These are phyloP conservation scores for Seladonia tumulorum DNA, from an alignment of 2,888 invertebrate genomes.

Conservation along the genomic window DNA sequence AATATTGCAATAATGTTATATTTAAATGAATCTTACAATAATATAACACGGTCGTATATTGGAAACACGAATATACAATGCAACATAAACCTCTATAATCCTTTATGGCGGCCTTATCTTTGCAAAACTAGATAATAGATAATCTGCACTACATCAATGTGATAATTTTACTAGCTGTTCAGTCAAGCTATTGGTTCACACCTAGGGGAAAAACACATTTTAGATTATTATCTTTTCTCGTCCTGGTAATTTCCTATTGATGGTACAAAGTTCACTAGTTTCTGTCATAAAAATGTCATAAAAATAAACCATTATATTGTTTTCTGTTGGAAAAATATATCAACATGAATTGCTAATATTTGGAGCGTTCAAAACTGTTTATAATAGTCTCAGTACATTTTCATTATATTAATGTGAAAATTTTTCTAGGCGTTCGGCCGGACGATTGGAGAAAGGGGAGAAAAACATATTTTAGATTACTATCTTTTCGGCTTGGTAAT, in stretches of 20 bases:
- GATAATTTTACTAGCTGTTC: slow-evolving; percentile 39
- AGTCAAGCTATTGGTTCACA: slow-evolving; percentile 22
- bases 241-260: slow-evolving; percentile 7
- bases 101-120: slow-evolving; percentile 21
- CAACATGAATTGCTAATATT: neutral
- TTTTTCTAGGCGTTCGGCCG: slow-evolving; percentile 34
- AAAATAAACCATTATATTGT: neutral
- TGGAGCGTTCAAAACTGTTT: neutral
- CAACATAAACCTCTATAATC: slow-evolving; percentile 6
- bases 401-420: slow-evolving; percentile 8
- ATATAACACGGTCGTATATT: slow-evolving; percentile 16
- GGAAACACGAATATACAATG: slow-evolving; percentile 25
- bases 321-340: neutral
- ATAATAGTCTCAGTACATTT: neutral
- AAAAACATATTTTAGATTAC: slow-evolving; percentile 29
- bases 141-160: slow-evolving; percentile 4
- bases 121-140: slow-evolving; percentile 8
- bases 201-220: slow-evolving; percentile 34
- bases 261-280: slow-evolving; percentile 24
- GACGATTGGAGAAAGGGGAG: slow-evolving; percentile 27
- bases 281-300: neutral
- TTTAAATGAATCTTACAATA: slow-evolving; percentile 16
- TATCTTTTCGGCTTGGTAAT: neutral
- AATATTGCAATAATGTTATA: neutral
- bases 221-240: slow-evolving; percentile 15